These are phyloP conservation scores for Elephantulus edwardii DNA, from an alignment of 2,113 vertebrate genomes.

Conservation along the genomic window DNA sequence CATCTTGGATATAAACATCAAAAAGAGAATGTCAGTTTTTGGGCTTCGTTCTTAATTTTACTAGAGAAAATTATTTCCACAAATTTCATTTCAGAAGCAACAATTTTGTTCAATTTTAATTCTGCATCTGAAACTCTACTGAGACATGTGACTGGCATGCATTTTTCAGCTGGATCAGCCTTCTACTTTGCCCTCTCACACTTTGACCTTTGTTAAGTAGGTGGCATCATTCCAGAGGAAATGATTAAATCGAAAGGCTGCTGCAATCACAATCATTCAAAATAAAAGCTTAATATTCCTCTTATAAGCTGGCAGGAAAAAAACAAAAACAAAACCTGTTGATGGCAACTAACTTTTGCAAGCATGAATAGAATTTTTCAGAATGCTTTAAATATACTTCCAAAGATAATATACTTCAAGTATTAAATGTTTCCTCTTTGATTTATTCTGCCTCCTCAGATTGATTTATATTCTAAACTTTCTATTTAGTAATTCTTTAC, in stretches of 20 bases:
- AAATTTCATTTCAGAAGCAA: conserved; percentile 18
- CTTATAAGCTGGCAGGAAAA: not conserved
- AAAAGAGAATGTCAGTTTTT: not conserved
- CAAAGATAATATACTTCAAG: no score
- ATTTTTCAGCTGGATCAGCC: conserved; percentile 49
- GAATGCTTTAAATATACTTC: not conserved
- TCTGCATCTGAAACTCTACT: conserved; percentile 7
- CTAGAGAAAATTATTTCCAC: not conserved
- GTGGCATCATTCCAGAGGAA: conserved; percentile 50
- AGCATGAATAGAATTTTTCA: not conserved
- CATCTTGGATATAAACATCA: not conserved
- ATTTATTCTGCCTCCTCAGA: not conserved
- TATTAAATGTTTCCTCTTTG: not conserved
- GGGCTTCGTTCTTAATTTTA: not conserved
- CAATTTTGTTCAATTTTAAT: conserved; percentile 29
- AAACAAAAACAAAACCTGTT: not conserved
- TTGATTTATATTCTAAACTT: not conserved
- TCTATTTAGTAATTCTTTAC: conserved; percentile 28
- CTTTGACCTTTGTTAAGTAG: conserved; percentile 53
- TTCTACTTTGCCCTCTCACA: conserved; percentile 18
- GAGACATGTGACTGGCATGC: not conserved
- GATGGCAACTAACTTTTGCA: not conserved
- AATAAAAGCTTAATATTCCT: conserved; percentile 44
- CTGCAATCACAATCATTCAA: conserved; percentile 55
- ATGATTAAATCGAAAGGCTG: conserved; percentile 45